Evolutionary conservation across 2,888 invertebrate species (phyloP), one percentile per base, ranked within the genome.

Genomic region (Eurytoma adleriae): DNA sequence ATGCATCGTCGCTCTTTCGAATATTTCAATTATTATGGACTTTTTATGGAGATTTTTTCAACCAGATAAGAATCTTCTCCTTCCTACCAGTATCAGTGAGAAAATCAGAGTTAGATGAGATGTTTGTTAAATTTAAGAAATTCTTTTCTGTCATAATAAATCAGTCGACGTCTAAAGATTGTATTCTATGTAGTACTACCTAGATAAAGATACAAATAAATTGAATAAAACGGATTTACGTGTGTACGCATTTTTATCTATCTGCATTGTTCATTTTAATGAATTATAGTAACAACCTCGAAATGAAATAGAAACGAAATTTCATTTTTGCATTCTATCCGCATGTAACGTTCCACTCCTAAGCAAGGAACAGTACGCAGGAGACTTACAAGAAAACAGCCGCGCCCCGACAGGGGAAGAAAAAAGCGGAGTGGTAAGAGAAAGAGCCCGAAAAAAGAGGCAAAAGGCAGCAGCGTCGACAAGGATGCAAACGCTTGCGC

Each of bases 401-500:
- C 56, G 20, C 18, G 40, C 24, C 2, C 14, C 10, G 13, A 48
- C 57, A 54, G 18, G 12, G 54, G 30, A 57, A 57, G 16, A 69
- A 68, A 61, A 57, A 18, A 16, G 24, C 56, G 10, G 24, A 1
- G 57, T 40, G 40, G 56, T 30, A 52, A 75, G 62, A 75, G 56
- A 54, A 62, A 77, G 78, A 16, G 27, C 10, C 20, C 14, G 56
- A 12, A 48, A 66, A 30, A 40, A 56, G 27, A 0, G n/a, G 64
- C 50, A 40, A 74, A 67, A 71, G 20, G 3, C 14, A 64, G 64
- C 27, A 27, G 20, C 70, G 57, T 5, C 12, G 40, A 74, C n/a
- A 62, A 62, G 83, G 83, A 73, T 82, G 74, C 83, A 73, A 76
- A 78, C 82, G 81, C 72, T 70, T 66, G 78, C 80, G 78, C 83